phyloP scores from a whole-genome alignment of 1,140 invertebrate genomes.

The Arion vulgaris region DNA sequence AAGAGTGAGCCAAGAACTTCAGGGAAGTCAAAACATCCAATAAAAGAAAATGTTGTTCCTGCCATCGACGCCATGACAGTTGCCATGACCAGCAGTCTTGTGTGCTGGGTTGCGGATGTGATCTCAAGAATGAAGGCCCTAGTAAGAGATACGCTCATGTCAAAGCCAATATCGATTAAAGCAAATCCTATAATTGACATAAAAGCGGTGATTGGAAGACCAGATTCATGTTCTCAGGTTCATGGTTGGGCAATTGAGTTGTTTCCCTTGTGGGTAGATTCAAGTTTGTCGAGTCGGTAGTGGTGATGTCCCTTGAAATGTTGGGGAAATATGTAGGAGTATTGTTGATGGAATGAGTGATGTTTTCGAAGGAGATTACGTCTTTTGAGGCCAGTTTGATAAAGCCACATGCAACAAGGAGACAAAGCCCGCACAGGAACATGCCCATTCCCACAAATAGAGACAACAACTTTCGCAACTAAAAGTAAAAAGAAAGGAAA shows the following conservation, averaged over 20 bases:
- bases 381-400: neutral
- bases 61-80: slow-evolving; percentile 6
- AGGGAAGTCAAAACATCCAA: slow-evolving; percentile 24
- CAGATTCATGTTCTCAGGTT: neutral
- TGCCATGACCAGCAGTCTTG: slow-evolving; percentile 2
- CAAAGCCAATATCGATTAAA: slow-evolving; percentile 23
- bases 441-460: slow-evolving; percentile 13
- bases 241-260: neutral
- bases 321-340: neutral
- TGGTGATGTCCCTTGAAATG: neutral
- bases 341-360: neutral
- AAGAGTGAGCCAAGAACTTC: neutral
- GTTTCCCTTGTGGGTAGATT: neutral
- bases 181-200: slow-evolving; percentile 29
- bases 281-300: neutral
- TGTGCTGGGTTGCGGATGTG: neutral
- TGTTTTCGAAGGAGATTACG: neutral
- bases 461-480: neutral
- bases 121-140: slow-evolving; percentile 12
- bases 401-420: neutral
- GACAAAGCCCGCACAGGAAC: slow-evolving; percentile 5
- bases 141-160: slow-evolving; percentile 22
- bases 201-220: slow-evolving; percentile 9
- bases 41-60: neutral
- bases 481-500: neutral